Evolutionary conservation across 2,888 invertebrate species (phyloP).

Genomic region (Galeopsomyia nigrocyanea): DNA sequence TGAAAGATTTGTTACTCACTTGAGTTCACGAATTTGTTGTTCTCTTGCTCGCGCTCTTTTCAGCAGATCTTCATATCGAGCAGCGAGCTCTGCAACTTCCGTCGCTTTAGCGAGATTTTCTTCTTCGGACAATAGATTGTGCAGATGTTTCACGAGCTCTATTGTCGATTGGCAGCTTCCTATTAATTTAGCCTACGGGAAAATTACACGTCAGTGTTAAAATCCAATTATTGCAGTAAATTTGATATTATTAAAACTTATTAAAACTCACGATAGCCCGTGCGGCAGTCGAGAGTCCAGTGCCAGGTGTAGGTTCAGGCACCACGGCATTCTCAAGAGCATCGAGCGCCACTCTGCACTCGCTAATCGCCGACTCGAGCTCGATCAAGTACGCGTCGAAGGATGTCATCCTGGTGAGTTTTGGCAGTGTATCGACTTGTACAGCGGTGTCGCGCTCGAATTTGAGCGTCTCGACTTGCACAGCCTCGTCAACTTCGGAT

Average conservation of each 20-base stretch:
- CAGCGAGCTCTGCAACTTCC: conserved; percentile 76
- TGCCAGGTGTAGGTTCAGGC: conserved; percentile 71
- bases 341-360: conserved; percentile 78
- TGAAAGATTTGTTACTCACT: conserved; percentile 71
- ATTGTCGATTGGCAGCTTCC: conserved; percentile 85
- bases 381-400: conserved; percentile 87
- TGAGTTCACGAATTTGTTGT: conserved; percentile 82
- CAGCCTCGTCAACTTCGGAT: conserved; percentile 72
- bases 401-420: conserved; percentile 77
- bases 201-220: background rate
- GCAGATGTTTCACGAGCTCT: conserved; percentile 86
- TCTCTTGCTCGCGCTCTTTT: conserved; percentile 81
- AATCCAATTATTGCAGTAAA: background rate
- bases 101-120: conserved; percentile 77
- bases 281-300: conserved; percentile 75
- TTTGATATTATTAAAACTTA: too few relatives aligned
- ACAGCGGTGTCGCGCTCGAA: conserved; percentile 84
- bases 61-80: conserved; percentile 79
- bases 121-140: conserved; percentile 80
- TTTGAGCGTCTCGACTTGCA: conserved; percentile 81
- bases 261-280: conserved; percentile 73
- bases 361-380: conserved; percentile 79
- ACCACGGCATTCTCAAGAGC: conserved; percentile 77
- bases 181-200: conserved; percentile 76
- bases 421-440: conserved; percentile 85